These are phyloP conservation scores for Andrena hattorfiana DNA, from an alignment of 2,888 invertebrate genomes.

Conservation along the genomic window DNA sequence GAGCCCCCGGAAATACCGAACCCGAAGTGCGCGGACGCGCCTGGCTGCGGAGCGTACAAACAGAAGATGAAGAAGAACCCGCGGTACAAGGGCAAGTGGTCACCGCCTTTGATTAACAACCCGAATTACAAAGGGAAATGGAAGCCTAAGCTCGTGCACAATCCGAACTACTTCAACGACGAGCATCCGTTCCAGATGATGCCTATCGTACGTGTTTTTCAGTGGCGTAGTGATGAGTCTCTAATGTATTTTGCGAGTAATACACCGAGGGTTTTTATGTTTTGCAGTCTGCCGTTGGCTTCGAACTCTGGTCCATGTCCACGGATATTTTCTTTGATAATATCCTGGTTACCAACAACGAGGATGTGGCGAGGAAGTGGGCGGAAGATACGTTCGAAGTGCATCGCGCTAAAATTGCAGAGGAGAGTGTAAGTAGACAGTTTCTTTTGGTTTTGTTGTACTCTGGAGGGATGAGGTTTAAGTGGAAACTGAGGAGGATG, in stretches of 20 bases:
- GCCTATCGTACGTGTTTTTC: conserved; percentile 91
- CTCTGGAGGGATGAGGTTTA: not conserved
- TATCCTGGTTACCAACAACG: conserved; percentile 95
- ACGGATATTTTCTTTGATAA: conserved; percentile 98
- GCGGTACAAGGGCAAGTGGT: conserved; percentile 97
- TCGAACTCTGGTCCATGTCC: conserved; percentile 99
- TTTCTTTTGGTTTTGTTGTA: not conserved
- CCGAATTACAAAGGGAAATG: conserved; percentile 98
- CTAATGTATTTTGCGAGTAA: not conserved
- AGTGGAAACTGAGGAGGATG: not conserved
- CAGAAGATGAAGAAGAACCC: conserved; percentile 95
- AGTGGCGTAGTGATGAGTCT: no score
- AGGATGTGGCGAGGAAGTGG: conserved; percentile 91
- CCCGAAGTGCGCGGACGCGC: conserved; percentile 90
- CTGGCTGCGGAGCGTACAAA: conserved; percentile 97
- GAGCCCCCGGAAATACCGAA: conserved; percentile 97
- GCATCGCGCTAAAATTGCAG: conserved; percentile 92
- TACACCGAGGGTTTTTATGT: not conserved
- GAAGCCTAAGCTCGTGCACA: conserved; percentile 93
- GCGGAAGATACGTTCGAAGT: conserved; percentile 93
- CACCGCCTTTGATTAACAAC: conserved; percentile 94
- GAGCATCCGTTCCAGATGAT: conserved; percentile 95
- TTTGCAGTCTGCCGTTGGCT: conserved; percentile 94
- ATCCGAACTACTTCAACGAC: conserved; percentile 97
- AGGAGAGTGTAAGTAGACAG: conserved; percentile 90